Evolutionary conservation across 2,888 invertebrate genomes (phyloP).

Genomic region (Xylota segnis): DNA sequence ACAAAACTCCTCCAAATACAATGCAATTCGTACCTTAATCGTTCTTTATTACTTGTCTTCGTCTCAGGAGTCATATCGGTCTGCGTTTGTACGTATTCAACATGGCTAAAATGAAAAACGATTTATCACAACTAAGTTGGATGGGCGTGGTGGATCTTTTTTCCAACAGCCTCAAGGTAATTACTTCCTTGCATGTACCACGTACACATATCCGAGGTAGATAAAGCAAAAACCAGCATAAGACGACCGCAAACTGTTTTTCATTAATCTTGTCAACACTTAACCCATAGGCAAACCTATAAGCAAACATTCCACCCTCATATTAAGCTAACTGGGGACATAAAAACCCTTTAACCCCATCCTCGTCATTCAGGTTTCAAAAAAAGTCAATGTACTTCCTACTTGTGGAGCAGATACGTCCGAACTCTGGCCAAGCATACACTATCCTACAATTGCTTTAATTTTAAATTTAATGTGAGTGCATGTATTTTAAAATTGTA

Average conservation of each 20-base stretch:
- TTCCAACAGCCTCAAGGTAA: no score
- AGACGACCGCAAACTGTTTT: not conserved
- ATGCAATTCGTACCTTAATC: no score
- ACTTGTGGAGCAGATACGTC: no score
- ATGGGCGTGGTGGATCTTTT: no score
- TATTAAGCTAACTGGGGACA: constrained; percentile 6
- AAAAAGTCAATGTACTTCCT: not conserved
- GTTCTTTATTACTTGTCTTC: no score
- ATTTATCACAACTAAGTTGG: no score
- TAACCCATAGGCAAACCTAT: not conserved
- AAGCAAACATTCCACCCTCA: not conserved
- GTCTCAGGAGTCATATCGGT: no score
- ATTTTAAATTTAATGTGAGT: not conserved
- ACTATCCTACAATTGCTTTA: no score
- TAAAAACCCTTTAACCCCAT: constrained; percentile 33
- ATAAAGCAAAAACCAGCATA: constrained; percentile 1
- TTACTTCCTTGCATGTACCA: constrained; percentile 7
- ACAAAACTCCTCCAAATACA: no score
- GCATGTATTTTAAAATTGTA: not conserved
- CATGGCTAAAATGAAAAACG: no score
- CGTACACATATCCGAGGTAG: constrained; percentile 9
- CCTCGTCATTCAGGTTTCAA: not conserved
- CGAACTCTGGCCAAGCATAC: no score
- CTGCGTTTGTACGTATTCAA: no score
- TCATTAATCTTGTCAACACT: not conserved